Evolutionary conservation across 2,797 vertebrate genomes (phyloP).

Genomic region (Neopelma chrysocephalum): DNA sequence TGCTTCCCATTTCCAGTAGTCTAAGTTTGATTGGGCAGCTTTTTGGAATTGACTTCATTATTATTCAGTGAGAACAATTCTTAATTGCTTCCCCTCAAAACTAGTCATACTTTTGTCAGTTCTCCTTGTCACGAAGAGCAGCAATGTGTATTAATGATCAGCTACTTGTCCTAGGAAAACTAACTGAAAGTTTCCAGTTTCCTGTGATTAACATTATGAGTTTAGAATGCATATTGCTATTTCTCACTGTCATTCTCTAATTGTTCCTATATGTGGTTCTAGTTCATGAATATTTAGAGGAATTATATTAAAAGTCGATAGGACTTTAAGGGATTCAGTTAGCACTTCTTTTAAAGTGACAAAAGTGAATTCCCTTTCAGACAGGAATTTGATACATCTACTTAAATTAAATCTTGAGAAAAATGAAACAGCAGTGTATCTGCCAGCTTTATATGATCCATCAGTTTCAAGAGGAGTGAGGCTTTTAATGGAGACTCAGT

Average conservation of each 20-base stretch:
- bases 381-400: neutral
- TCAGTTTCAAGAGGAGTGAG: neutral
- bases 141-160: neutral
- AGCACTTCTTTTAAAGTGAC: neutral
- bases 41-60: neutral
- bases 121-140: neutral
- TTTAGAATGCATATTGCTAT: neutral
- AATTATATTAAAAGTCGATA: neutral
- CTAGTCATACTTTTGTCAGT: conserved; percentile 17
- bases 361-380: neutral
- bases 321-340: neutral
- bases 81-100: conserved; percentile 24
- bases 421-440: neutral
- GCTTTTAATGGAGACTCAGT: neutral
- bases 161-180: neutral
- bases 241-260: neutral
- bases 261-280: neutral
- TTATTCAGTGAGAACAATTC: neutral
- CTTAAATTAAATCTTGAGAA: neutral
- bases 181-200: neutral
- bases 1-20: neutral
- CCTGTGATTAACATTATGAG: neutral
- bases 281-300: conserved; percentile 15
- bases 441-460: neutral
- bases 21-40: neutral